Percentiles rank a stretch among this genome's conserved stretches.
Conservation (phyloP, 2,888 invertebrate species). For the Apoderus coryli region DNA sequence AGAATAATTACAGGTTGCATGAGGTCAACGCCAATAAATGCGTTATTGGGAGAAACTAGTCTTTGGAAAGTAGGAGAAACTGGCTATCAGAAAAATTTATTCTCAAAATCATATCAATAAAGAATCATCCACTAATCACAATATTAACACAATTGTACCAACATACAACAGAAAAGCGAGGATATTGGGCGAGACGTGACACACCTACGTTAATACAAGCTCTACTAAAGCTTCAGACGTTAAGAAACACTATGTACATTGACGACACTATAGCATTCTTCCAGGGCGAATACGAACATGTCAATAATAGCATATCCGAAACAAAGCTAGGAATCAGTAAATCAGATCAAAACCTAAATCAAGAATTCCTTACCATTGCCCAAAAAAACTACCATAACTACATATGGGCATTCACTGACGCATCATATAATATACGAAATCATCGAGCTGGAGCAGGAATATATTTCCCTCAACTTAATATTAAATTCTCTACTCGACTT, state of each 20-base stretch:
- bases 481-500: constrained; percentile 7
- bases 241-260: background rate
- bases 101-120: background rate
- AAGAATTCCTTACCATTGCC: background rate
- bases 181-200: background rate
- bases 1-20: constrained; percentile 6
- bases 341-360: background rate
- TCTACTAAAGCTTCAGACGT: background rate
- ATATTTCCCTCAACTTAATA: constrained; percentile 7
- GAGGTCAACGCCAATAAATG: constrained; percentile 9
- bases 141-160: background rate
- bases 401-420: constrained; percentile 5
- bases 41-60: constrained; percentile 8
- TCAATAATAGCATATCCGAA: background rate
- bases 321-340: background rate
- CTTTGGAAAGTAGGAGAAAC: constrained; percentile 4
- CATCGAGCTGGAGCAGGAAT: constrained; percentile 6
- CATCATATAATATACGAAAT: background rate
- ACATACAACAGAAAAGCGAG: background rate
- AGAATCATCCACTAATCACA: constrained; percentile 7
- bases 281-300: background rate
- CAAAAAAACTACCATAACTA: constrained; percentile 1
- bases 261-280: background rate
- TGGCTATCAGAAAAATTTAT: constrained; percentile 6
- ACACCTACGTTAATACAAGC: background rate